Base-by-base conservation (phyloP, 2,888 invertebrate species). In the Drosophila mimetica region DNA sequence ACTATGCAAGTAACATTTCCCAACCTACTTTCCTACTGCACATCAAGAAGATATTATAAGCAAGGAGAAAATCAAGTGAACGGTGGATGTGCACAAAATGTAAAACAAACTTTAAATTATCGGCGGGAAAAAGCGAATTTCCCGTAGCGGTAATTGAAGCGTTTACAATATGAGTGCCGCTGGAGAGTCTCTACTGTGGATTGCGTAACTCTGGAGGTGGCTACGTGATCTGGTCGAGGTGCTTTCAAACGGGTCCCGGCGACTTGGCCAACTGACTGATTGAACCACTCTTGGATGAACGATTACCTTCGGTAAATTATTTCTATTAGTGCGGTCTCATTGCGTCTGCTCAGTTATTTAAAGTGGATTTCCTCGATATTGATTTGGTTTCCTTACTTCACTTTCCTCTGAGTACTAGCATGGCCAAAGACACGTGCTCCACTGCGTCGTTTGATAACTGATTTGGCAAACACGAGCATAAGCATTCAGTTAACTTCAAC, bases 341-440 rank as follows among this genome's bases (percentile, higher is more conserved):
- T 55, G 58, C 34, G 39, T 28, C 18, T 30, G 2, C 36, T 44
- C 60, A 47, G 61, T 48, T 61, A 48, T 13, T 8, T 9, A 16
- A 16, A 16, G 25, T 41, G 22, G 34, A 28, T 51, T 67, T 50
- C 50, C 67, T 58, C 25, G 32, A 44, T 48, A 9, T n/a, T 8
- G 20, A 58, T 28, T 58, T 37, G 14, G 58, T 69, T 69, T 67
- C 57, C 48, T 25, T n/a, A 18, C 16, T 34, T 4, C 13, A 46
- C 52, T 36, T 42, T 8, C n/a, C 30, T 8, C 18, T 16, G 18
- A 30, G 11, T 22, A 47, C 6, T 50, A 48, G 52, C 65, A 25
- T 78, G 65, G 59, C 28, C 25, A 55, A 34, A 28, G 70, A 34
- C 84, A 80, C 80, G 75, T 80, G 80, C 77, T 65, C 51, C 41